Evolutionary conservation across 2,888 invertebrate genomes (phyloP), one percentile per base, ranked within the genome.

Genomic region (Ophioninae sp.): DNA sequence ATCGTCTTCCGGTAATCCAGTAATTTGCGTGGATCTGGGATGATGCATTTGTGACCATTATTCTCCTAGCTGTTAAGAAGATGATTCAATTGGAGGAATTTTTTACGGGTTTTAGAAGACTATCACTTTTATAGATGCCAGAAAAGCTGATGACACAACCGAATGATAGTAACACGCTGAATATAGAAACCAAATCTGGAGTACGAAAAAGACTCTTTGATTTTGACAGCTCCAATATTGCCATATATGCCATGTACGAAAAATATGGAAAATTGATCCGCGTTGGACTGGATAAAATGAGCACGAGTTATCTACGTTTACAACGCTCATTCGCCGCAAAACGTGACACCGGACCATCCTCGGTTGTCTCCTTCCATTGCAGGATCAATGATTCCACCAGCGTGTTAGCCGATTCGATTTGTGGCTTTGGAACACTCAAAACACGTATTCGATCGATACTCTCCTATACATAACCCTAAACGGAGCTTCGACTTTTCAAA

Each of bases 1-100:
- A 83, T 84, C 76, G 81, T 82, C 80, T 67, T 83, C 84, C 84
- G 79, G 79, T 82, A 78, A 78, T 82, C 85, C 62, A 79, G 81
- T 82, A 85, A 85, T 86, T 86, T 86, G 81, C 85, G 81, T 57
- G 73, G 62, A 75, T 78, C 59, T 64, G 44, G 67, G 74, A 72
- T 65, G 67, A 57, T 41, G 20, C 59, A 67, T 64, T 65, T 75
- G 64, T 64, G 69, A 78, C 57, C 72, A 64, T 74, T 56, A 57
- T 37, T 23, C 61, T 69, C 44, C 73, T 64, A 57, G 73, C 20
- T 72, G 37, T 41, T 61, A 17, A 21, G 37, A 61, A 72, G 39
- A 13, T 23, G 41, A 41, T 41, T 8, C 41, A 6, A 6, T 5
- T 20, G 20, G 20, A 6, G 5, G 21, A 3, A 61, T 65, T 65